These are phyloP conservation scores for Cataglyphis altisquamis DNA, from an alignment of 2,888 invertebrate genomes.

Conservation along the genomic window DNA sequence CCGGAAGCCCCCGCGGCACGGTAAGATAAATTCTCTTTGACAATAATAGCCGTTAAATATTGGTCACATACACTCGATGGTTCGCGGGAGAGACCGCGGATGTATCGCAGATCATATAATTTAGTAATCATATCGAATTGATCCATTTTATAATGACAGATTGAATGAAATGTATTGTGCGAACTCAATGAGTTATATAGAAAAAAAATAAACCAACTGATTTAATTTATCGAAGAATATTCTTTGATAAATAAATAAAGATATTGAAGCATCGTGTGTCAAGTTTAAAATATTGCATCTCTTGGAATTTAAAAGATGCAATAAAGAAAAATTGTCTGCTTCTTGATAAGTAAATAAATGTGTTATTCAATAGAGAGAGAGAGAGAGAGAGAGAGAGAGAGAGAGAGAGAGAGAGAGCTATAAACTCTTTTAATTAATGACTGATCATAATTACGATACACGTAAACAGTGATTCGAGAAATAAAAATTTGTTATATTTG, in stretches of 20 bases:
- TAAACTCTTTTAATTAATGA: background rate
- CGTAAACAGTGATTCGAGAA: background rate
- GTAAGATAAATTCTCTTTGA: slow-evolving; percentile 81
- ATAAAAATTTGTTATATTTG: background rate
- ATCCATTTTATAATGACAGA: slow-evolving; percentile 56
- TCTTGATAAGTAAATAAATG: background rate
- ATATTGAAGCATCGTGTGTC: background rate
- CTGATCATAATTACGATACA: background rate
- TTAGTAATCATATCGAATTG: slow-evolving; percentile 74
- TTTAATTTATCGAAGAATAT: slow-evolving; percentile 6
- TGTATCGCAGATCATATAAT: slow-evolving; percentile 68
- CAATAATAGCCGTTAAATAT: slow-evolving; percentile 81
- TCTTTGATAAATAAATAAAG: background rate
- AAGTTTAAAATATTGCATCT: background rate
- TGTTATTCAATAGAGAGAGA: background rate
- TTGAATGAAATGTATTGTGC: slow-evolving; percentile 39
- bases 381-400: too few species aligned
- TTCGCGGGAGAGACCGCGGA: slow-evolving; percentile 58
- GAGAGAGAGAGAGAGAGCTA: too few species aligned
- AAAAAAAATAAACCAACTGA: background rate
- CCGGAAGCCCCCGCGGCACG: slow-evolving; percentile 64
- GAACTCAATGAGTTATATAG: background rate
- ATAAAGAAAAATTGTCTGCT: background rate
- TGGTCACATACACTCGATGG: slow-evolving; percentile 76
- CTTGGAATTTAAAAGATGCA: background rate